Evolutionary conservation across 2,113 vertebrate genomes (phyloP).

Genomic region (Hyla sarda): DNA sequence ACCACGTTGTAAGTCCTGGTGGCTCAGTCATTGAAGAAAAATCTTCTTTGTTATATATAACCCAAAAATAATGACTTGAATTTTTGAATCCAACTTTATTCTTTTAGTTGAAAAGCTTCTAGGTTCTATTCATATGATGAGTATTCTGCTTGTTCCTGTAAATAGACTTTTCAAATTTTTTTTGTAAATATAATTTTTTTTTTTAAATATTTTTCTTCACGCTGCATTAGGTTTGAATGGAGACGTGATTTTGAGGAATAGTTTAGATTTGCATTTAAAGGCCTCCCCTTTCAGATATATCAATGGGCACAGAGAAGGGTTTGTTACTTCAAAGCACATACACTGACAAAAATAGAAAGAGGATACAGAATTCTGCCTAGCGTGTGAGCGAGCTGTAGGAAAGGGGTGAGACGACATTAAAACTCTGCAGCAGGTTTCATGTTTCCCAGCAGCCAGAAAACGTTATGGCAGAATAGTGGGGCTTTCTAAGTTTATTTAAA

Average conservation of each 20-base stretch:
- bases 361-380: conserved; percentile 14
- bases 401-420: neutral
- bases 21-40: neutral
- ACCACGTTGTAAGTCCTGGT: neutral
- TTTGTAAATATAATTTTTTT: neutral
- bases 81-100: neutral
- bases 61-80: neutral
- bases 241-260: neutral
- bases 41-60: neutral
- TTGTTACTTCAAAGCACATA: neutral
- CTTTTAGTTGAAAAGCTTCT: neutral
- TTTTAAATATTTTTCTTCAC: neutral
- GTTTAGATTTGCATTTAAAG: neutral
- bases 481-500: neutral
- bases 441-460: neutral
- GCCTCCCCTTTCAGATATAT: conserved; percentile 27
- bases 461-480: neutral
- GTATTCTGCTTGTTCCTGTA: neutral
- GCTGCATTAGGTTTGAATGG: neutral
- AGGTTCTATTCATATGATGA: neutral
- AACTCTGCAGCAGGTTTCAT: neutral
- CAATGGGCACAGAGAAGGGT: conserved; percentile 23
- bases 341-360: conserved; percentile 53
- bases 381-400: neutral
- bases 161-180: neutral